A percentile compares a stretch with the other conserved stretches of the same genome.
Evolutionary conservation across 2,888 invertebrate species (phyloP).

Genomic region (Hemaris fuciformis): DNA sequence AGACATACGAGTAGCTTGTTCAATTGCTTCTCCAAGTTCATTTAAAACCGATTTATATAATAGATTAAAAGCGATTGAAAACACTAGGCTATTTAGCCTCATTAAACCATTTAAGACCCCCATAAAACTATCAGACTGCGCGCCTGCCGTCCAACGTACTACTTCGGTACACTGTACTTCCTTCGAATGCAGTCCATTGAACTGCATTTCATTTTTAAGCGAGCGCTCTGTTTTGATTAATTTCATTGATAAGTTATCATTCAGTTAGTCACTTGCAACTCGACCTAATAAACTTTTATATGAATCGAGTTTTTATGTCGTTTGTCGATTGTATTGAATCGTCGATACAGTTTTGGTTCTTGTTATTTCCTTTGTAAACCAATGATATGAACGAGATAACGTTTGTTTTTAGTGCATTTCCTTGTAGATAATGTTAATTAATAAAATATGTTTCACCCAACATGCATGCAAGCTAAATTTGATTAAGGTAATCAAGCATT

Average conservation of each 20-base stretch:
- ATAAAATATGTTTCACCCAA: background rate
- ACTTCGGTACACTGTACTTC: conserved; percentile 30
- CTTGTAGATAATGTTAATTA: background rate
- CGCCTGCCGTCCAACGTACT: background rate
- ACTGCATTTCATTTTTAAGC: conserved; percentile 20
- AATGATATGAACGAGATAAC: background rate
- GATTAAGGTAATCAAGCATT: background rate
- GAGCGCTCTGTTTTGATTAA: conserved; percentile 9
- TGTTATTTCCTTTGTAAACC: background rate
- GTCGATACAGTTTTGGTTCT: background rate
- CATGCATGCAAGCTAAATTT: background rate
- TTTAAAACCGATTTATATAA: background rate
- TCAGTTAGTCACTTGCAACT: background rate
- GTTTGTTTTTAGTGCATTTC: background rate
- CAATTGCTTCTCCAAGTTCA: background rate
- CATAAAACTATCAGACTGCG: background rate
- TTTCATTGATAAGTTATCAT: conserved; percentile 10
- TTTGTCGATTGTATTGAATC: background rate
- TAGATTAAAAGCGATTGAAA: no score
- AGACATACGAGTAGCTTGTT: no score
- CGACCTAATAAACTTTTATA: conserved; percentile 5
- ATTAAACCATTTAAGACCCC: background rate
- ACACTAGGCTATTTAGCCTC: background rate
- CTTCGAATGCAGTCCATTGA: conserved; percentile 36
- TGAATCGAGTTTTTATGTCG: background rate